Percentiles rank a stretch among this genome's conserved stretches.
phyloP scores from a whole-genome alignment of 2,888 invertebrate species.

The Thecocarcelia acutangulata region DNA sequence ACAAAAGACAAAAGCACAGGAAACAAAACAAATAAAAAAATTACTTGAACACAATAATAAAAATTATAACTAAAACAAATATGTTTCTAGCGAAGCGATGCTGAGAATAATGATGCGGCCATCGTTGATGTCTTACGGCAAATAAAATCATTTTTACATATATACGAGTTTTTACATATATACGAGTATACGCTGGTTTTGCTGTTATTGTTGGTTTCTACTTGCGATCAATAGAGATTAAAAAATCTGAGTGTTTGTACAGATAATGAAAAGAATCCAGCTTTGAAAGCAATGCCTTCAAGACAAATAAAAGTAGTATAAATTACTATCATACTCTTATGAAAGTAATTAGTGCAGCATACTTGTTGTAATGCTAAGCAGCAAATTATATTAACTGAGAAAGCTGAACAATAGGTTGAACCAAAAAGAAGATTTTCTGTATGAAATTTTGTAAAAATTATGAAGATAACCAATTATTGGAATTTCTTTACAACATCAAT shows the following conservation, averaged over 20 bases:
- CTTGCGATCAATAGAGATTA: constrained; percentile 37
- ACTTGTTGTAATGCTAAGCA: constrained; percentile 18
- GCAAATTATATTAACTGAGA: background rate
- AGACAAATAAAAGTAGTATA: constrained; percentile 37
- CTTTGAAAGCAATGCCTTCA: constrained; percentile 53
- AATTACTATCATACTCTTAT: constrained; percentile 52
- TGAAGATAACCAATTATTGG: too few relatives aligned
- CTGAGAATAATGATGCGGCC: constrained; percentile 25
- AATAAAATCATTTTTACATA: constrained; percentile 47
- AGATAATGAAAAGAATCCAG: constrained; percentile 34
- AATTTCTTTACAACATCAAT: too few relatives aligned
- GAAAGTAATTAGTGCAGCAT: constrained; percentile 33
- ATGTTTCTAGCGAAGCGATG: constrained; percentile 41
- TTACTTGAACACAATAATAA: constrained; percentile 47
- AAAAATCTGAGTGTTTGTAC: constrained; percentile 24
- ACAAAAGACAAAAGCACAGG: constrained; percentile 48
- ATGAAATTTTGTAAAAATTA: too few relatives aligned
- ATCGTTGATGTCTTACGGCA: constrained; percentile 37
- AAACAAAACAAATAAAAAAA: constrained; percentile 58
- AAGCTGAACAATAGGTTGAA: too few relatives aligned
- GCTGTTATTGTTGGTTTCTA: constrained; percentile 14
- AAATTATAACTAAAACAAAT: constrained; percentile 58
- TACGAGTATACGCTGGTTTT: background rate
- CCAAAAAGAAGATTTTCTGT: too few relatives aligned
- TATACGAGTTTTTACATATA: constrained; percentile 12